Evolutionary conservation across 2,797 vertebrate genomes (phyloP).

Genomic region (Phrynocephalus vlangalii): DNA sequence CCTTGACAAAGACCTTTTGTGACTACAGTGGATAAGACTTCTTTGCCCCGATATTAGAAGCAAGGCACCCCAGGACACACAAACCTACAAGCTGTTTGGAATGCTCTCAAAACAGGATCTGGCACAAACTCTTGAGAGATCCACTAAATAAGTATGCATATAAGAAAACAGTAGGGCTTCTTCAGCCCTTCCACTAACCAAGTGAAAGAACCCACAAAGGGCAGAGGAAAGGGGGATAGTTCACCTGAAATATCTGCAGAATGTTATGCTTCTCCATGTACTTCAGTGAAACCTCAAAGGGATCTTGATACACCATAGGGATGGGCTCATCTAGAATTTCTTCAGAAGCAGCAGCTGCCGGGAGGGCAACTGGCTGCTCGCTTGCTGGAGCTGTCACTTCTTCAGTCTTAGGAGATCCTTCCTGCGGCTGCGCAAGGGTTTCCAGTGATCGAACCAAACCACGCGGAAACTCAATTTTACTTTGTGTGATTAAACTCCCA

Average conservation of each 20-base stretch:
- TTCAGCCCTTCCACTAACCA: background rate
- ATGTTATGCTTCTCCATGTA: slow-evolving; percentile 85
- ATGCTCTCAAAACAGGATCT: background rate
- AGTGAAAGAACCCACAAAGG: slow-evolving; percentile 19
- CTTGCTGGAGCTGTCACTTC: no score
- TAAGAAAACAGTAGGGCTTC: background rate
- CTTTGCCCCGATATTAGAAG: no score
- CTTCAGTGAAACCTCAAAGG: slow-evolving; percentile 75
- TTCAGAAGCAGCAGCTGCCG: background rate
- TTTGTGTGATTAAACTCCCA: background rate
- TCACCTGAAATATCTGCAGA: slow-evolving; percentile 85
- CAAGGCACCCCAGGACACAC: no score
- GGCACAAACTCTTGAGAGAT: background rate
- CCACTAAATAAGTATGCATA: background rate
- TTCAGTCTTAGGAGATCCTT: background rate
- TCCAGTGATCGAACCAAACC: slow-evolving; percentile 18
- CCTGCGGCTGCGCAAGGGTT: background rate
- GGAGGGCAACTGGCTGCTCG: background rate
- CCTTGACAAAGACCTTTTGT: no score
- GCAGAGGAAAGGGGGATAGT: slow-evolving; percentile 37
- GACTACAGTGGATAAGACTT: no score
- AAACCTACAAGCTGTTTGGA: no score
- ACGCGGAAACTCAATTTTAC: background rate
- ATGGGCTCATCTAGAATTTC: slow-evolving; percentile 23
- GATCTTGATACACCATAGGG: slow-evolving; percentile 75